Evolutionary conservation across 1,140 invertebrate genomes (phyloP).

Genomic region (Drosophila nikananu): DNA sequence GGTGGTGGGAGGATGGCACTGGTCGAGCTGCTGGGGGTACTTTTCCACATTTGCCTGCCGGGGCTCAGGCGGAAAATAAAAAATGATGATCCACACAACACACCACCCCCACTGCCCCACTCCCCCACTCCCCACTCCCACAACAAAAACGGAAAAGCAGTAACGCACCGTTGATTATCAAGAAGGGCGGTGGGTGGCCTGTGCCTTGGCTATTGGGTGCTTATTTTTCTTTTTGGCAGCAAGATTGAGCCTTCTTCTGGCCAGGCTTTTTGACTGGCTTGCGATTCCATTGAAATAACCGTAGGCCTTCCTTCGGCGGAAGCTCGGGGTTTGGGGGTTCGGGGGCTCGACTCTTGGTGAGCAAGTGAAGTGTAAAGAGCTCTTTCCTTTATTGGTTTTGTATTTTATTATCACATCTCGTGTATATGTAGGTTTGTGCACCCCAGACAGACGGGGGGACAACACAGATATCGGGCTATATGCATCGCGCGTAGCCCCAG

Average conservation of each 20-base stretch:
- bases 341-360: conserved; percentile 67
- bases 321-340: conserved; percentile 48
- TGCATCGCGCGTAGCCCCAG: conserved; percentile 31
- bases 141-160: conserved; percentile 12
- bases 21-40: conserved; percentile 57
- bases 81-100: conserved; percentile 76
- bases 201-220: conserved; percentile 2
- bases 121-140: neutral
- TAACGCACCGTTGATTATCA: conserved; percentile 60
- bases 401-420: conserved; percentile 85
- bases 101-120: neutral
- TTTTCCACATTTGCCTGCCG: conserved; percentile 66
- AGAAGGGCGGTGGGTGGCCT: neutral
- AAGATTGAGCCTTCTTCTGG: conserved; percentile 14
- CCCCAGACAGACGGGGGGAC: neutral
- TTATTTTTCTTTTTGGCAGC: neutral
- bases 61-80: conserved; percentile 79
- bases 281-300: conserved; percentile 73
- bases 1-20: neutral
- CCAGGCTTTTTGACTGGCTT: conserved; percentile 20
- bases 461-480: conserved; percentile 14
- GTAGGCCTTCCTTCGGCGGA: conserved; percentile 69
- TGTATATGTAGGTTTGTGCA: conserved; percentile 42
- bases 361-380: conserved; percentile 85
- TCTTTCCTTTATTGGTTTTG: conserved; percentile 85